Percentiles rank a stretch among this genome's conserved stretches.
Conservation (phyloP, 2,113 vertebrate genomes). For the Nematolebias whitei region DNA sequence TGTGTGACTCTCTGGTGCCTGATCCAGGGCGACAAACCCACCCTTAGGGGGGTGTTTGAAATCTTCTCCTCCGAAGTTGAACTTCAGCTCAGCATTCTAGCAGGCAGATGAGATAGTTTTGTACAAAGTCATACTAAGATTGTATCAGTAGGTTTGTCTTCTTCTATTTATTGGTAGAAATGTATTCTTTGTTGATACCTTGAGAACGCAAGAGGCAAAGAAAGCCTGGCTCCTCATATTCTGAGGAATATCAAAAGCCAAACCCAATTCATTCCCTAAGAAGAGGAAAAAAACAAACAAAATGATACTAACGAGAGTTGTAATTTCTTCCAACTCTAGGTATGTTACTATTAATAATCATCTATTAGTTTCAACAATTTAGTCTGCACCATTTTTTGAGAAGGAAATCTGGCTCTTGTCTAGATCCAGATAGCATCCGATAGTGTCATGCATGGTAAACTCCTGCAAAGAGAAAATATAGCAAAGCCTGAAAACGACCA, state of each 20-base stretch:
- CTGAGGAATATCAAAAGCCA: conserved; percentile 91
- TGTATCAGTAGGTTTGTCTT: background rate
- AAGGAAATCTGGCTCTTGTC: conserved; percentile 88
- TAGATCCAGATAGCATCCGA: conserved; percentile 91
- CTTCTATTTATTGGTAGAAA: background rate
- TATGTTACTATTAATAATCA: background rate
- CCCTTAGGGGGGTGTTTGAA: conserved; percentile 92
- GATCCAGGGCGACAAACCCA: conserved; percentile 85
- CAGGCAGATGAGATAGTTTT: conserved; percentile 8
- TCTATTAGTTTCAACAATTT: no score
- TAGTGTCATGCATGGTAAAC: conserved; percentile 97
- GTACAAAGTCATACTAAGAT: background rate
- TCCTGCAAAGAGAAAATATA: conserved; percentile 78
- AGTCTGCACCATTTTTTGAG: conserved; percentile 90
- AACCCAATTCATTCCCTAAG: conserved; percentile 93
- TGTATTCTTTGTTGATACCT: conserved; percentile 77
- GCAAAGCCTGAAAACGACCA: background rate
- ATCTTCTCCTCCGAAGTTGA: conserved; percentile 94
- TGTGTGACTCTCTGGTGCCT: conserved; percentile 84
- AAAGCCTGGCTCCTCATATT: conserved; percentile 89
- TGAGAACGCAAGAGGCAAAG: conserved; percentile 94
- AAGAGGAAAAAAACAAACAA: conserved; percentile 5
- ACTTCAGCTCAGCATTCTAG: conserved; percentile 96
- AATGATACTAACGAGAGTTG: background rate
- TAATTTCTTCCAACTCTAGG: background rate